Evolutionary conservation across 1,140 invertebrate species (phyloP).

Genomic region (Ostrea edulis): DNA sequence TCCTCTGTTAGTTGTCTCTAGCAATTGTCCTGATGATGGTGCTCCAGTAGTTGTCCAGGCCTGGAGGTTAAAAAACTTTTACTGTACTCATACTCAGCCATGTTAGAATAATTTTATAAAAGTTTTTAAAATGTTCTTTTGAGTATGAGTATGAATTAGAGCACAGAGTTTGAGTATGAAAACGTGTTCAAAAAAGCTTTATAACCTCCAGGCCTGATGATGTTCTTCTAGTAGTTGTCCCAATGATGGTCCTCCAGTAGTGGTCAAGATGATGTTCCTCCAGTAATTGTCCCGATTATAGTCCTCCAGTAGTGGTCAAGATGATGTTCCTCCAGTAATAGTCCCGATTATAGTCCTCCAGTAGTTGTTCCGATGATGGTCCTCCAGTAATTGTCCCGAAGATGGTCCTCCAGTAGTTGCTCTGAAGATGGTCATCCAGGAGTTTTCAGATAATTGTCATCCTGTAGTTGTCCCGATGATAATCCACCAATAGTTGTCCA

Average conservation of each 20-base stretch:
- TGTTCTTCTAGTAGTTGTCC: not conserved
- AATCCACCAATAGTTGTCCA: not conserved
- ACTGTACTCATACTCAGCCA: no score
- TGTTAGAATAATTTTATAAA: no score
- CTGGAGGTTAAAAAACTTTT: no score
- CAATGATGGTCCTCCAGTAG: not conserved
- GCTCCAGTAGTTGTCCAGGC: no score
- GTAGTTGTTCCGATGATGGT: not conserved
- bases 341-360: not conserved
- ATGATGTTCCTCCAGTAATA: no score
- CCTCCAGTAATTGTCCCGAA: not conserved
- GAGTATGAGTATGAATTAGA: no score
- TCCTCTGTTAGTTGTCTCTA: not conserved
- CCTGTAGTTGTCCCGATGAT: not conserved
- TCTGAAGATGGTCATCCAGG: not conserved
- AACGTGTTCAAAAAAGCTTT: no score
- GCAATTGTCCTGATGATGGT: not conserved
- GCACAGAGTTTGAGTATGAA: no score
- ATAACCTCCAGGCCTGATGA: not conserved
- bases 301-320: not conserved
- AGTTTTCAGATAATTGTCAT: not conserved
- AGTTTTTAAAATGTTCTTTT: no score
- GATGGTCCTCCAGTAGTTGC: not conserved
- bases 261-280: not conserved
- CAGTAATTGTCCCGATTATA: not conserved